phyloP scores from a whole-genome alignment of 2,797 vertebrate species.

The Hippoglossus hippoglossus region DNA sequence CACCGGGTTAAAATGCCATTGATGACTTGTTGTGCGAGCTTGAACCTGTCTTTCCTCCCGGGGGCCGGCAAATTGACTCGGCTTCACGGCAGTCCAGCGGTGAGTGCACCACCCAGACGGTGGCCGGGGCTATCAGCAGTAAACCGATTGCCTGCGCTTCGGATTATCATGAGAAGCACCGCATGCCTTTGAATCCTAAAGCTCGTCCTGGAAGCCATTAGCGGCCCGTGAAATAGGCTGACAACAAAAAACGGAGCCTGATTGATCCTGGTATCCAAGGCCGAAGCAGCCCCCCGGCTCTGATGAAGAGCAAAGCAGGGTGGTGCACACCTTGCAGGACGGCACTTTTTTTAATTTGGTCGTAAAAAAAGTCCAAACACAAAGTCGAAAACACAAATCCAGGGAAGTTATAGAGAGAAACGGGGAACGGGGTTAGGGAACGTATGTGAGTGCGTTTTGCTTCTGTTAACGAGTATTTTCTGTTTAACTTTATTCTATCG shows the following conservation, averaged over 20 bases:
- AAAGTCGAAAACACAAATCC: slow-evolving; percentile 33
- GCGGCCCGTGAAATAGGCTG: slow-evolving; percentile 73
- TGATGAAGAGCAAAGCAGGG: slow-evolving; percentile 62
- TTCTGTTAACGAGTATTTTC: slow-evolving; percentile 18
- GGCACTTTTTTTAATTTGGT: slow-evolving; percentile 16
- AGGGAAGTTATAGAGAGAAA: neutral
- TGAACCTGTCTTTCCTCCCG: slow-evolving; percentile 52
- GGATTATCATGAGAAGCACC: slow-evolving; percentile 81
- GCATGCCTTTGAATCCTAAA: slow-evolving; percentile 74
- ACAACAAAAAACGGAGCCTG: slow-evolving; percentile 60
- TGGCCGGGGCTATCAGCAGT: slow-evolving; percentile 61
- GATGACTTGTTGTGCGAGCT: slow-evolving; percentile 75
- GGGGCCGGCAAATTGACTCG: slow-evolving; percentile 76
- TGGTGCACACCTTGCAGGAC: slow-evolving; percentile 55
- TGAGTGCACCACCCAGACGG: slow-evolving; percentile 52
- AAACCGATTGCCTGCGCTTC: slow-evolving; percentile 74
- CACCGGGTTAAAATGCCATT: slow-evolving; percentile 72
- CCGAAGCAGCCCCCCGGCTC: slow-evolving; percentile 40
- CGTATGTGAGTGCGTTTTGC: slow-evolving; percentile 12
- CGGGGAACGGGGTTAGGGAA: neutral
- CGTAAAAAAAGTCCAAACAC: too few species aligned
- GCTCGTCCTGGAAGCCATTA: slow-evolving; percentile 78
- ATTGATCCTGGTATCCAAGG: slow-evolving; percentile 75
- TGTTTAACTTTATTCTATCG: neutral
- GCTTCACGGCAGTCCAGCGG: slow-evolving; percentile 67